Evolutionary conservation across 2,113 vertebrate species (phyloP).

Genomic region (Sterrhoptilus dennistouni): DNA sequence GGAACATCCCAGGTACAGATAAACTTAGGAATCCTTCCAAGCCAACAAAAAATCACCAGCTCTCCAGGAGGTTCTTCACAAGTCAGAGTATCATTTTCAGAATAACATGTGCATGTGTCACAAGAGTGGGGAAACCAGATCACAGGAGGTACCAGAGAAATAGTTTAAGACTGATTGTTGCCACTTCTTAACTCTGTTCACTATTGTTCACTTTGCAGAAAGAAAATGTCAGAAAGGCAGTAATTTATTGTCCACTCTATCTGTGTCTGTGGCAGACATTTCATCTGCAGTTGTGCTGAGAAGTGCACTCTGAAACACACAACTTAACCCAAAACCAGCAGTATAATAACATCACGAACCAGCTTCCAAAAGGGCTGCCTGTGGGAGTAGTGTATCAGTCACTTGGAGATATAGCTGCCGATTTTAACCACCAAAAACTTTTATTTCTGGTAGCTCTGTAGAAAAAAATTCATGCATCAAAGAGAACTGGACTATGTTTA

Average conservation of each 20-base stretch:
- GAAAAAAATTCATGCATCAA: background rate
- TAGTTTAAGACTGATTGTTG: background rate
- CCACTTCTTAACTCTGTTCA: background rate
- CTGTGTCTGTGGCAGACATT: background rate
- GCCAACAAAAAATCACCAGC: background rate
- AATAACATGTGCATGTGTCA: background rate
- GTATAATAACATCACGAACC: constrained; percentile 2
- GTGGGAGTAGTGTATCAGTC: background rate
- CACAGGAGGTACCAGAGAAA: background rate
- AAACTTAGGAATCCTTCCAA: background rate
- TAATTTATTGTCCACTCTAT: background rate
- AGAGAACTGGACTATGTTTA: background rate
- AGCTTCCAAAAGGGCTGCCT: background rate
- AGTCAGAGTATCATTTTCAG: background rate
- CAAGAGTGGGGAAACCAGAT: background rate
- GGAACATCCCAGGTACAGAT: background rate
- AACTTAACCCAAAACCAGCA: background rate
- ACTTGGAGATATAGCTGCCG: background rate
- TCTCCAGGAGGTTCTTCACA: background rate
- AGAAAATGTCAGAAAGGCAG: background rate
- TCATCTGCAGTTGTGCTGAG: background rate
- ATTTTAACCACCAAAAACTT: background rate
- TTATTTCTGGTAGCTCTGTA: background rate
- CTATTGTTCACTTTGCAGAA: background rate
- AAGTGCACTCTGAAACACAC: background rate